These are phyloP conservation scores for Prietella phreatophila DNA, from an alignment of 2,113 vertebrate genomes.

Conservation along the genomic window DNA sequence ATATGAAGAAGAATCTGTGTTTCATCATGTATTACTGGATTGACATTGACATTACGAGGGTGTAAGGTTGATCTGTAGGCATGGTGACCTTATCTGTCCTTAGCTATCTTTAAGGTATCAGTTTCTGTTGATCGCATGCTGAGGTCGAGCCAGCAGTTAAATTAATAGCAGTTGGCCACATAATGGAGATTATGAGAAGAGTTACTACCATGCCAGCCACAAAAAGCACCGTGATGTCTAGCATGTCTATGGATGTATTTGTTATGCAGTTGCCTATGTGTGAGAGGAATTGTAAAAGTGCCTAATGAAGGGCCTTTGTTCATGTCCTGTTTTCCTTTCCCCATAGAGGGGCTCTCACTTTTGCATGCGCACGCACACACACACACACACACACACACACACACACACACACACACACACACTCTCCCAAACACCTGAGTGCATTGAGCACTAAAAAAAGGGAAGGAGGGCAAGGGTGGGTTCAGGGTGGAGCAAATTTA, in stretches of 20 bases:
- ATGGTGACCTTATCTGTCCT: constrained; percentile 78
- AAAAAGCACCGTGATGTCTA: not conserved
- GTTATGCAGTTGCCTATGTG: not conserved
- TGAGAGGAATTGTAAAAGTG: constrained; percentile 4
- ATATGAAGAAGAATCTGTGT: not conserved
- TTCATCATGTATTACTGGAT: not conserved
- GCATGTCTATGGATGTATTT: not conserved
- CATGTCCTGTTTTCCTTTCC: constrained; percentile 59
- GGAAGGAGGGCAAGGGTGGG: constrained; percentile 17
- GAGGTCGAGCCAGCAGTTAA: constrained; percentile 84
- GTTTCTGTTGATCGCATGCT: constrained; percentile 79
- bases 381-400: not conserved
- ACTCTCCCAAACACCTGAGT: constrained; percentile 25
- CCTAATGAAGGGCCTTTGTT: constrained; percentile 27
- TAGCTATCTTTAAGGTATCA: constrained; percentile 76
- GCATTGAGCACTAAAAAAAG: constrained; percentile 54
- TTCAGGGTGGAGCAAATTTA: constrained; percentile 46
- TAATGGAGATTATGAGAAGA: constrained; percentile 75
- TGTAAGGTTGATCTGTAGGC: no score
- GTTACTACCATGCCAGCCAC: constrained; percentile 56
- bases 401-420: constrained; percentile 1
- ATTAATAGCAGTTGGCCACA: constrained; percentile 79
- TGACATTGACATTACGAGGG: not conserved
- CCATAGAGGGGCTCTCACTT: constrained; percentile 37
- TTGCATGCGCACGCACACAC: constrained; percentile 1